Base-by-base conservation (phyloP, 2,113 vertebrate species). In the Podocnemis expansa region DNA sequence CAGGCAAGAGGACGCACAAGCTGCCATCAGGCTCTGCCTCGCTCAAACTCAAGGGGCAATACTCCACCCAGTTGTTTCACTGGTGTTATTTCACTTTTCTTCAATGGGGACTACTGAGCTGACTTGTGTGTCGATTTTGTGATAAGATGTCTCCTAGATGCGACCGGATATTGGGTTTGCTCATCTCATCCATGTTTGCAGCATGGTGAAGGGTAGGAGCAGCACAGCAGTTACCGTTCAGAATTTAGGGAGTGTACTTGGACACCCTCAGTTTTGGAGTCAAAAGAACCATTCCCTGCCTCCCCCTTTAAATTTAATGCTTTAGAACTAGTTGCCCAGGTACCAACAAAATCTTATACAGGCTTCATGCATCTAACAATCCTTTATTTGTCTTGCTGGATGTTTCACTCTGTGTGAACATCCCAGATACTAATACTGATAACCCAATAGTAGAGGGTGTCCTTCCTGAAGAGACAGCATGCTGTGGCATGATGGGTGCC, bases 251-350 rank as follows among this genome's bases (percentile, higher is more conserved):
- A 96, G 91, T 55, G 75, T 49, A 85, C 94, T 97, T 31, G 45
- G 93, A 95, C 93, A 87, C 85, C 94, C 91, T 96, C 97, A 97
- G 94, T 97, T 96, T 76, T 51, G 88, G 87, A 97, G 91, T 92
- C 90, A 96, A 97, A 97, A 96, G 93, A 82, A 90, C 89, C 81
- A 90, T 88, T 97, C 94, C 95, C 93, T 90, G 95, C 95, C 94
- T 96, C 84, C 89, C 95, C 73, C 93, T 95, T 96, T 87, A 78
- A 75, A 95, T 93, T 91, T 79, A 86, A 96, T 94, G 93, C 92
- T 93, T 97, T 97, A 96, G 95, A 97, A 97, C 95, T 91, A 95
- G 96, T 97, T 97, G 96, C 96, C 95, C 95, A 96, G 97, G 96
- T 96, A 97, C 97, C 90, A 96, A 96, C 95, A 89, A 97, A 94